Percentiles rank a stretch among this genome's conserved stretches.
Conservation (phyloP, 2,888 invertebrate genomes). For the Leuctra nigra region DNA sequence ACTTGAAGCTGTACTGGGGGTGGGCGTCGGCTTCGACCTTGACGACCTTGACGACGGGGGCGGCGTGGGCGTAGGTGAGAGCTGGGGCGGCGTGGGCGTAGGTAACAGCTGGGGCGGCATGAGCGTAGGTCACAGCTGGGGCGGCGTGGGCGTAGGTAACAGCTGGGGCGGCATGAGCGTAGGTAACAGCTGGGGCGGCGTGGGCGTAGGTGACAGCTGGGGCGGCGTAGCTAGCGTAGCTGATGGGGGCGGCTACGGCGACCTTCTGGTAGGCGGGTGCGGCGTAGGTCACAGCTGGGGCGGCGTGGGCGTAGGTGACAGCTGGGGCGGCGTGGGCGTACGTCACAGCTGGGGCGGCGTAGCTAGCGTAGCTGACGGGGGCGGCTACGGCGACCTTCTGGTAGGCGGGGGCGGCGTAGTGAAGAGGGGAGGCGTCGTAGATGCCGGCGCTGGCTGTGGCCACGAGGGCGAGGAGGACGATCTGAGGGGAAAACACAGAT, state of each 20-base stretch:
- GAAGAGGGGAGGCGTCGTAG: constrained; percentile 35
- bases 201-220: constrained; percentile 40
- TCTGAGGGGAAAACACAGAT: no score
- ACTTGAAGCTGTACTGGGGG: constrained; percentile 14
- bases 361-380: constrained; percentile 38
- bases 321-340: constrained; percentile 13
- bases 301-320: constrained; percentile 13
- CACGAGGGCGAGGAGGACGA: constrained; percentile 51
- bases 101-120: constrained; percentile 30
- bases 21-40: constrained; percentile 21
- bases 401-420: constrained; percentile 28
- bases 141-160: constrained; percentile 33
- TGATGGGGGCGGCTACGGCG: constrained; percentile 29
- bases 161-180: constrained; percentile 34
- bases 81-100: constrained; percentile 17
- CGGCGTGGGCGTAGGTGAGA: constrained; percentile 32
- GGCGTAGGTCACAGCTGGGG: constrained; percentile 19
- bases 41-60: constrained; percentile 29
- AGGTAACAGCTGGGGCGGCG: constrained; percentile 37
- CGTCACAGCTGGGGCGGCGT: constrained; percentile 32
- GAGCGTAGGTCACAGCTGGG: constrained; percentile 22
- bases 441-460: constrained; percentile 55
- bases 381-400: constrained; percentile 36
- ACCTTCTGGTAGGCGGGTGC: constrained; percentile 16
- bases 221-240: constrained; percentile 33